Evolutionary conservation across 2,113 vertebrate genomes (phyloP).

Genomic region (Chamaea fasciata): DNA sequence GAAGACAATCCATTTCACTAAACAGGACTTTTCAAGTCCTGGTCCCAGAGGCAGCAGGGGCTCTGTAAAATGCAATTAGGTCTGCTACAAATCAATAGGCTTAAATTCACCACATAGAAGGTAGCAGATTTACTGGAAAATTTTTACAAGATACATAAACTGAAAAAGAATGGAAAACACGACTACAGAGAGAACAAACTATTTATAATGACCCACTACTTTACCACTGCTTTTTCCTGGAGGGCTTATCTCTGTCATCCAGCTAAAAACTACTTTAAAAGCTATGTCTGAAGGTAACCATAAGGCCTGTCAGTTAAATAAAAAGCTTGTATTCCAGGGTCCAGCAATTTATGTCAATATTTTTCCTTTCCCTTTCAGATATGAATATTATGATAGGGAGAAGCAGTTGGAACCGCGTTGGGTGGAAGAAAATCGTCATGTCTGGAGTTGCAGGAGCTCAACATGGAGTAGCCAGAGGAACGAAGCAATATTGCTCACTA

Average conservation of each 20-base stretch:
- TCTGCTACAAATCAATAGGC: constrained; percentile 14
- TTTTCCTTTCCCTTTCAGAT: neutral
- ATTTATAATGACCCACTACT: neutral
- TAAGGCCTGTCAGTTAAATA: neutral
- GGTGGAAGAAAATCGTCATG: neutral
- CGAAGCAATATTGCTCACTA: neutral
- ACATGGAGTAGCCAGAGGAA: neutral
- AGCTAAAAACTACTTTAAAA: constrained; percentile 4
- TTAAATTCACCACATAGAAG: neutral
- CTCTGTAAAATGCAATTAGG: constrained; percentile 17
- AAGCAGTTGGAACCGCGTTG: neutral
- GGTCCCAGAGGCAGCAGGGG: neutral
- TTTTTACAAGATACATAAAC: neutral
- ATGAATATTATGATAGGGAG: neutral
- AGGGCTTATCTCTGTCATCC: neutral
- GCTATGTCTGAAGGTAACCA: neutral
- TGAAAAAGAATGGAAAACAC: neutral
- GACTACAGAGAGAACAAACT: neutral
- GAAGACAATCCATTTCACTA: constrained; percentile 6
- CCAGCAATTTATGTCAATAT: neutral
- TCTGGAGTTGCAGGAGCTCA: neutral
- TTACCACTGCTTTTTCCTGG: neutral
- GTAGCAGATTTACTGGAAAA: constrained; percentile 6
- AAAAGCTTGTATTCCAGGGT: neutral
- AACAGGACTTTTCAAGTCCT: neutral